Evolutionary conservation across 1,140 invertebrate genomes (phyloP), one percentile per base, ranked within the genome.

Genomic region (Cotesia chilonis): DNA sequence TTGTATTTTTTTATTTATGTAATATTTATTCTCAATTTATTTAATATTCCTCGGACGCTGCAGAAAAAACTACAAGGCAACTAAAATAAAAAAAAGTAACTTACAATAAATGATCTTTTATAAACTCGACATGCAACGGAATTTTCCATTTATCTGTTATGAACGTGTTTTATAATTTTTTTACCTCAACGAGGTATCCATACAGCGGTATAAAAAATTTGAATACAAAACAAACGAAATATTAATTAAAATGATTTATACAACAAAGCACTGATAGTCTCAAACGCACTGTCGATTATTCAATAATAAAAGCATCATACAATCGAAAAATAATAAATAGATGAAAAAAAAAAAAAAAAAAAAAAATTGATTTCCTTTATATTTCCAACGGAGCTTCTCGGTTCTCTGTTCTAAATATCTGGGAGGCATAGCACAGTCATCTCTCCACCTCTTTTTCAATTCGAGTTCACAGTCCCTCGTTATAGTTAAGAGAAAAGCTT

Each of bases 381-480:
- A 28, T 28, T 28, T 14, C 64, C 17, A 66, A 66, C 37, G 38
- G 61, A 41, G 36, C 35, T 64, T 5, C 28, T 28, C 1, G 28
- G 28, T 28, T 28, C 28, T 28, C 28, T 28, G 28, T 28, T 28
- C 61, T 66, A 47, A 9, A 47, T 47, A 54, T 41, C 64, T 66
- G 64, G 41, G 36, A 55, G 47, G 66, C 66, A 68, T 35, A 68
- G 14, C 52, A 68, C 28, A 54, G 51, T 68, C 66, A 68, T 68
- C 66, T 68, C 61, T 55, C 71, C 38, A 71, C 67, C 68, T 61
- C 73, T 68, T 71, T 72, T 59, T 64, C 38, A 37, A 17, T 4
- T 52, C 6, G 66, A 63, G 52, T 72, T 65, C 63, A 68, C 72
- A 57, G 68, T 74, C 75, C 79, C 73, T 81, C 80, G 77, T 81